Base-by-base conservation (phyloP, 2,113 vertebrate species). In the Chitala chitala region DNA sequence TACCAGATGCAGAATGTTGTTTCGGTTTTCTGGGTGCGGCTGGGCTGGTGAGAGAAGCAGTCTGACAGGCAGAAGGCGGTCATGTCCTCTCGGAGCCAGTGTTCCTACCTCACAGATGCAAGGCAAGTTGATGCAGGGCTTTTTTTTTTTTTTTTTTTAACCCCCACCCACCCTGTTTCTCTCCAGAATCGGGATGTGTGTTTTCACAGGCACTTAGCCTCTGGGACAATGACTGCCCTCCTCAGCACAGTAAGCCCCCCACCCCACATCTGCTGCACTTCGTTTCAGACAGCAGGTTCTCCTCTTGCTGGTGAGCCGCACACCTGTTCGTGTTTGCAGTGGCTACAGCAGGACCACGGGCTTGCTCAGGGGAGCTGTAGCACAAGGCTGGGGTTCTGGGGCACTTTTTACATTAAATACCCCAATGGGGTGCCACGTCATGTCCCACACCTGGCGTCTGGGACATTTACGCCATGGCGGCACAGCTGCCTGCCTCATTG, bases 1-100 rank as follows among this genome's bases (percentile, higher is more conserved):
- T 70, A 40, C 66, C 74, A 75, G 74, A 75, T 75, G 54, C 44
- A 31, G 42, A 58, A 64, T 12, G 71, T 20, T 73, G 36, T 42
- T 66, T 44, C 40, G 20, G 64, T 0, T 12, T 8, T 17, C 36
- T 17, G 63, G 36, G 63, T 40, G 56, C 33, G 63, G 63, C n/a
- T 3, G 5, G 63, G 20, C 63, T 1, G 66, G 46, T 44, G 66
- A 12, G 10, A 0, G 58, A n/a, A n/a, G 31, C 5, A 20, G 17
- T 7, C 5, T 26, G 58, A 26, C 12, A 29, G 33, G 33, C 15
- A 13, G 38, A 44, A 36, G 33, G 2, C 12, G 36, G 22, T n/a
- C 63, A 3, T 17, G n/a, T 38, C 12, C 36, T 48, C 66, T 33
- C 7, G 17, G 20, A 17, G 58, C 24, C 15, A 1, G 58, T 29